phyloP scores from a whole-genome alignment of 2,797 vertebrate genomes.

The Premnoplex brunnescens region DNA sequence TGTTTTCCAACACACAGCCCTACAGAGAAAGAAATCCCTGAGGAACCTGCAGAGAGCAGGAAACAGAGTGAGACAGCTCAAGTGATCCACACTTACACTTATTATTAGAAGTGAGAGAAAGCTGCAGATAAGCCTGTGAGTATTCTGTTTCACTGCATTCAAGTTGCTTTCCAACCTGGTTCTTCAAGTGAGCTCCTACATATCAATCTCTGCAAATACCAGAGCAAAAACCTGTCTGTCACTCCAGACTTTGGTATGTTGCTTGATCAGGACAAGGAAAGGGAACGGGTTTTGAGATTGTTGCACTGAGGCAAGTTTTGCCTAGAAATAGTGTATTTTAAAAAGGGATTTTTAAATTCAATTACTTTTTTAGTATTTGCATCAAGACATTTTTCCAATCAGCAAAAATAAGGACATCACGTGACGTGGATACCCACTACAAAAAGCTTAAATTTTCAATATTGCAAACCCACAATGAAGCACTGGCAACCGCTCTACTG shows the following conservation, averaged over 20 bases:
- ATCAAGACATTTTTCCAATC: not conserved
- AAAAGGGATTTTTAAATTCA: not conserved
- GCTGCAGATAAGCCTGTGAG: constrained; percentile 39
- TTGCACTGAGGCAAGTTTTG: not conserved
- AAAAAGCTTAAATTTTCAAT: constrained; percentile 26
- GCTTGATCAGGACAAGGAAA: not conserved
- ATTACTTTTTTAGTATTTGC: not conserved
- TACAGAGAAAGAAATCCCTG: not conserved
- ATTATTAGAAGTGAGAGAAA: constrained; percentile 57
- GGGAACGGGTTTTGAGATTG: not conserved
- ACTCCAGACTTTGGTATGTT: not conserved
- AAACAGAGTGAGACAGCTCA: not conserved
- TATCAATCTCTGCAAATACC: not conserved
- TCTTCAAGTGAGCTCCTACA: not conserved
- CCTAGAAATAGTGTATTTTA: not conserved
- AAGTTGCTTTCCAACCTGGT: not conserved
- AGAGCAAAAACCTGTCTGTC: not conserved
- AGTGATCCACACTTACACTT: constrained; percentile 32
- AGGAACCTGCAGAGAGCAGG: not conserved
- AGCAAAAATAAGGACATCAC: not conserved
- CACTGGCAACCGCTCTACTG: not conserved
- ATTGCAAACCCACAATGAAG: constrained; percentile 6
- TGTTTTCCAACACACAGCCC: not conserved
- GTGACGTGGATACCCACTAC: not conserved
- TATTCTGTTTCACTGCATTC: not conserved